Conservation (phyloP, 2,113 vertebrate genomes). For the Copsychus sechellarum region DNA sequence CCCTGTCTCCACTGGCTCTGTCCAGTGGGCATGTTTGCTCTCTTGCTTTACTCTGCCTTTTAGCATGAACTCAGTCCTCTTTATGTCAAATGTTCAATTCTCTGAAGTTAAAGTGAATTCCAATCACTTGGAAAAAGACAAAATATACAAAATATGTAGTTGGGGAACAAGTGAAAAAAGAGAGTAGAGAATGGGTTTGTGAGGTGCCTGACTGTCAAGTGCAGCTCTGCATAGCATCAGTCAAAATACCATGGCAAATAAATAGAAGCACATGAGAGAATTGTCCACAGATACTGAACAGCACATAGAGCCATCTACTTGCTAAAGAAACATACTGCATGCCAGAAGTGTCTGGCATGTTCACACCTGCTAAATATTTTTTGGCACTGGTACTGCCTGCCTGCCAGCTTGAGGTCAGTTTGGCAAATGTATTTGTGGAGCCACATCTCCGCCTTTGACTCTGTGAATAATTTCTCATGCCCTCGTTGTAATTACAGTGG, state of each 20-base stretch:
- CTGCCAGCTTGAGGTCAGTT: conserved; percentile 32
- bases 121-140: background rate
- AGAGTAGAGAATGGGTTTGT: background rate
- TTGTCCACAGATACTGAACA: background rate
- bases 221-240: background rate
- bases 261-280: conserved; percentile 22
- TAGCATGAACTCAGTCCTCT: background rate
- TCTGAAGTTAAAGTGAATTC: background rate
- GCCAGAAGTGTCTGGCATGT: conserved; percentile 39
- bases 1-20: background rate
- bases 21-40: background rate
- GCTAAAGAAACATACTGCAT: conserved; percentile 26
- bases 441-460: background rate
- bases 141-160: background rate
- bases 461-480: background rate
- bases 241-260: conserved; percentile 7
- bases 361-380: conserved; percentile 57
- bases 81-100: rapidly evolving
- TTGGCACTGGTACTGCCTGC: conserved; percentile 5
- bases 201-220: background rate
- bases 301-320: background rate
- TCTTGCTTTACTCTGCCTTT: background rate
- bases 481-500: background rate
- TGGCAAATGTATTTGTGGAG: conserved; percentile 27
- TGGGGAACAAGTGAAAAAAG: background rate